Base-by-base conservation (phyloP, 2,113 vertebrate genomes). In the Ondatra zibethicus region DNA sequence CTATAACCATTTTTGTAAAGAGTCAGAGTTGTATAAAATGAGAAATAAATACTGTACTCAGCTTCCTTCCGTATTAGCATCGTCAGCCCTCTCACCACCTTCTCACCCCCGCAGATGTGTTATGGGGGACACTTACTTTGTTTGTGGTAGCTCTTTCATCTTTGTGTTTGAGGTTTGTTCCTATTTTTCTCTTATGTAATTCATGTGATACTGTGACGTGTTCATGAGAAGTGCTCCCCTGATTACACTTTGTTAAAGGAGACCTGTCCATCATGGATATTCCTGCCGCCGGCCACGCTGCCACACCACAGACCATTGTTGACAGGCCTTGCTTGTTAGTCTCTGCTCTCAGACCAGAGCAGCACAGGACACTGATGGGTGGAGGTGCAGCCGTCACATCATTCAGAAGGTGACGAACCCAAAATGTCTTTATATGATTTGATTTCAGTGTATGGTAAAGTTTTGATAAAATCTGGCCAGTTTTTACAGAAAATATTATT, bases 1-100 rank as follows among this genome's bases (percentile, higher is more conserved):
- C 96, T 98, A 95, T 97, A 98, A 98, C 98, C 95, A 98, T 98
- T 98, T 92, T 97, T 99, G 98, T 99, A 98, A 98, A 99, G 98
- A 96, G 97, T 98, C 97, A 97, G 97, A 97, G 97, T 98, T 98
- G 98, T 97, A 97, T 97, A 97, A 98, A 98, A 98, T 97, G 96
- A 96, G 95, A 98, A 98, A 98, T 98, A 98, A 98, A 98, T 97
- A 97, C 98, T 98, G 80, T 98, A 98, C 96, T 96, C 98, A 97
- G 96, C 98, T 98, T 98, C 95, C 95, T 98, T 98, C 96, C 97
- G 96, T 95, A 93, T 97, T 98, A 97, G 95, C 91, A 97, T 97
- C 94, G 82, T 93, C 96, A 94, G 19, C 98, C 98, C 97, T 98
- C 97, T 98, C 78, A 97, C 85, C 92, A 97, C 55, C 33, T 61